Evolutionary conservation across 2,797 vertebrate species (phyloP), one percentile per base, ranked within the genome.

Genomic region (Dipus sagitta): DNA sequence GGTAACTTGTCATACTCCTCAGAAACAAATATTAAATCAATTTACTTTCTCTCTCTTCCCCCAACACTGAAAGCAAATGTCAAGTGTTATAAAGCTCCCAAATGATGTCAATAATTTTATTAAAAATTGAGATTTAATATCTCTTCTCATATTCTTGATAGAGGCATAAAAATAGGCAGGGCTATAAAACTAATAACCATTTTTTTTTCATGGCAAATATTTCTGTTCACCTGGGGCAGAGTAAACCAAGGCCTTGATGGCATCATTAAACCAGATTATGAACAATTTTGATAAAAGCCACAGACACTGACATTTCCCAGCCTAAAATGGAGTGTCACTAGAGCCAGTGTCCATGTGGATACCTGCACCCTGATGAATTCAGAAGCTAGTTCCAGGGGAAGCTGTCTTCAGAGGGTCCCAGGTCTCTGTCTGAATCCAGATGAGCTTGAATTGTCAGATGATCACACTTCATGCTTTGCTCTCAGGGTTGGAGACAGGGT

Each of bases 161-260:
- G 96, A 93, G 90, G 92, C 89, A 95, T 65, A 71, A 93, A 93
- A 91, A 60, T 90, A 85, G 62, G 82, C 32, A 92, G 84, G 70
- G 65, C 78, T 96, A 91, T 98, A 98, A 98, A 98, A 95, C 93
- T 96, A 98, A 98, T 78, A 97, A 96, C n/a, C 78, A 96, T 95
- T 97, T 97, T 97, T 97, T 96, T 97, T 88, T 95, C 96, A 97
- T 88, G 96, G 97, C 96, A 98, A 98, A 97, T 97, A 97, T 98
- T 98, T 98, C 97, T 78, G 94, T 97, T 97, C 96, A 97, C 96
- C 95, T 96, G 95, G 95, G 96, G 93, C 89, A 93, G 90, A 96
- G 42, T 67, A 96, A 97, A 96, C 83, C 82, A 92, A 94, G 58
- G 89, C 78, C 76, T 97, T 98, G 96, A 98, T 93, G 93, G 82